Evolutionary conservation across 2,888 invertebrate genomes (phyloP).

Genomic region (Andrena bicolor): DNA sequence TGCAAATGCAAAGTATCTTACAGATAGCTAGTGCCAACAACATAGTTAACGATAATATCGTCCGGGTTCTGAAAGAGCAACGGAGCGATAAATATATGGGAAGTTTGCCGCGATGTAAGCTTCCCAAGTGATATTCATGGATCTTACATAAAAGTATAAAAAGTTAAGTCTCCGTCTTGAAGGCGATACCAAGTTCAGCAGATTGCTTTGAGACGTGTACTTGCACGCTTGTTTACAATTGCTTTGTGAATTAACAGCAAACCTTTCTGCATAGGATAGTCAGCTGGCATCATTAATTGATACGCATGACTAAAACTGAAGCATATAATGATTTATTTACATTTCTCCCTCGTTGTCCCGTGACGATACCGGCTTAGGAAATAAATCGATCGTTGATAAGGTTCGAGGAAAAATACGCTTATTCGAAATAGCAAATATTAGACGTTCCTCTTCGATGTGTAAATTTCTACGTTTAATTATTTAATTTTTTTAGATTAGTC

Average conservation of each 20-base stretch:
- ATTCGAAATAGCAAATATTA: background rate
- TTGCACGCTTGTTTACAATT: background rate
- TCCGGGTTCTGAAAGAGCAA: slow-evolving; percentile 30
- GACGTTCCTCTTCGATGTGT: background rate
- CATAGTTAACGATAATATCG: slow-evolving; percentile 68
- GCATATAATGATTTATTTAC: background rate
- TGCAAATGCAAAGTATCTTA: slow-evolving; percentile 61
- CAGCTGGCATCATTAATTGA: too few relatives aligned
- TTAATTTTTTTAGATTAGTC: background rate
- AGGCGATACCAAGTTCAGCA: background rate
- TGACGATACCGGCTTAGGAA: background rate
- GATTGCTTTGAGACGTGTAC: background rate
- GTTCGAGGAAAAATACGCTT: slow-evolving; percentile 2
- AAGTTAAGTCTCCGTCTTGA: slow-evolving; percentile 1
- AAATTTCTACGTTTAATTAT: background rate
- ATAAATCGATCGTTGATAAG: background rate
- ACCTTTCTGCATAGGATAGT: background rate
- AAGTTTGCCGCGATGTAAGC: background rate
- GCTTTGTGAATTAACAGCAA: background rate
- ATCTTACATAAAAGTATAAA: slow-evolving; percentile 50
- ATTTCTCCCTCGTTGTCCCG: background rate
- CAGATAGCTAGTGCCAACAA: slow-evolving; percentile 62
- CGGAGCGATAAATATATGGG: background rate
- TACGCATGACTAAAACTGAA: too few relatives aligned
- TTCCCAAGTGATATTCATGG: background rate